Base-by-base conservation (phyloP, 2,888 invertebrate species). In the Lycia hirtaria region DNA sequence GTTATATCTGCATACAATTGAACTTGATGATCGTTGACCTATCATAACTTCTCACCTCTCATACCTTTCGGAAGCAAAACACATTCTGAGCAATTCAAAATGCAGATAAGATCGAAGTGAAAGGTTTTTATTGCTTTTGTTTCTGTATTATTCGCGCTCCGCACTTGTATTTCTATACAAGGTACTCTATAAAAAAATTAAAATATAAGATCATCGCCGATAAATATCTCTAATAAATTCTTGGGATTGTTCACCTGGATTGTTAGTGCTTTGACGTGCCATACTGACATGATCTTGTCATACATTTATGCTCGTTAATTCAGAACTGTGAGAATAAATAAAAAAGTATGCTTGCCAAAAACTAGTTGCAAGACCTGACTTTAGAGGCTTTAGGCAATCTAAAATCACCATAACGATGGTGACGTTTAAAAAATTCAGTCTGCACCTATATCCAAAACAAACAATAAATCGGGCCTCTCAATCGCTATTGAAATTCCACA, bases 41-140 rank as follows among this genome's bases (percentile, higher is more conserved):
- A 69, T 61, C 67, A 67, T 65, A 53, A 58, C 57, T 48, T 58
- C 51, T 75, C 67, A 74, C 75, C 76, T 73, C 69, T 72, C 62
- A 63, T 75, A 70, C 69, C 70, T 72, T 74, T 76, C 76, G 71
- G 79, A 71, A 78, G 78, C 76, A 70, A 71, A 71, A 69, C 63
- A 51, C 61, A 65, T 62, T 67, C 64, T 54, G 60, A 44, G 55
- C 44, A 64, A 68, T 64, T 68, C 60, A 64, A 59, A 56, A 57
- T 69, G 17, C 47, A 67, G 76, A 76, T 79, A 62, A 52, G 45
- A 77, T 76, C 76, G 54, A 63, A 75, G 75, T 74, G 77, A 80
- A 78, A 79, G 76, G 72, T 60, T 66, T 67, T 59, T 56, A 59
- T 65, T 68, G 62, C 55, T 55, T 52, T 57, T 52, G 41, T 56